Evolutionary conservation across 2,113 vertebrate species (phyloP), one percentile per base, ranked within the genome.

Genomic region (Patagioenas fasciata): DNA sequence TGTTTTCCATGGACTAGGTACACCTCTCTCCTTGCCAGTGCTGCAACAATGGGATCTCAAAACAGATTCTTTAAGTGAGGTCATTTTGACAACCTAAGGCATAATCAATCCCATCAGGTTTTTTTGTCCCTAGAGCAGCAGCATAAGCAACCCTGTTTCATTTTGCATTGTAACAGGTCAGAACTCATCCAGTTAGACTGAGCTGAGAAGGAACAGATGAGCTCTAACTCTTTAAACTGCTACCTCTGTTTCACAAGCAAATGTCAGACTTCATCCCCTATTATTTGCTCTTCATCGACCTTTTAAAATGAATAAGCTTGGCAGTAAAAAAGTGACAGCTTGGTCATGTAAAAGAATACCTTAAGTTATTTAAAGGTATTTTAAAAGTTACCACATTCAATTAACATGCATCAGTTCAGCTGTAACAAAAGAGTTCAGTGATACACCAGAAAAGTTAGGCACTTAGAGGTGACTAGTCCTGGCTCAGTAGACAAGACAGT

Each of bases 201-300:
- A 92, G 62, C 34, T 83, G 42, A 82, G 66, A 42, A 81, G 13
- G 56, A 91, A 86, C 13, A 84, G 56, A 89, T 54, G 87, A 96
- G 69, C 60, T 1, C 0, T 47, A 89, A 80, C 72, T 94, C 91
- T 91, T 89, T 71, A 42, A 96, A 93, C 47, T 61, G 56, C 42
- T 60, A 74, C 40, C 31, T 87, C 81, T 70, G 64, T 80, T 95
- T 86, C 70, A 85, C 62, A 96, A 72, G 90, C 70, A 95, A 95
- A 93, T 85, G 61, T 91, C 93, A 95, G 69, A 60, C 69, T 94
- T 94, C 50, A 94, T 89, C 70, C 70, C 34, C 48, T 79, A 71
- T 87, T 80, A 93, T 94, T 95, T 95, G 85, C 28, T 91, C 81
- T 93, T 87, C 81, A 69, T 85, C 67, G 70, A 92, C 85, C 57